Base-by-base conservation (phyloP, 2,113 vertebrate genomes). In the Struthidea cinerea region DNA sequence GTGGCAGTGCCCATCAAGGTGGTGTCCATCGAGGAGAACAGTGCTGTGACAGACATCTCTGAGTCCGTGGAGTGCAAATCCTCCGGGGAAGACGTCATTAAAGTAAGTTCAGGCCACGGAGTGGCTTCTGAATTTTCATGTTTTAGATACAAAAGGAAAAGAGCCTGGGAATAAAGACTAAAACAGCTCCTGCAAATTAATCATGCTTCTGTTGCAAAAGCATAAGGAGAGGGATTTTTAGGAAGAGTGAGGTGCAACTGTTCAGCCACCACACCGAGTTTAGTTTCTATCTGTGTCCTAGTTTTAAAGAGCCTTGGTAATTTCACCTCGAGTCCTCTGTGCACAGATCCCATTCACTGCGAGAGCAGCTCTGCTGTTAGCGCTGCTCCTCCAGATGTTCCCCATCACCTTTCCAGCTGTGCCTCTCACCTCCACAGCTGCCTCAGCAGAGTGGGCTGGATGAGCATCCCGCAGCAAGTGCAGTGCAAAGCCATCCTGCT, bases 1-100 rank as follows among this genome's bases (percentile, higher is more conserved):
- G 99, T 99, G 55, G 98, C 99, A 2, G 97, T 99, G 83, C 99
- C 99, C 4, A 87, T 99, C 49, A 99, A 97, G 94, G 99, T 99
- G 96, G 98, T 99, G 86, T 98, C 99, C 9, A 97, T 99, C 57
- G 98, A 98, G 83, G 98, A 98, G 73, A 98, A 98, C 81, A 80
- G 98, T 4, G 97, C 97, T 0, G 98, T 99, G 41, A 98, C 97
- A 0, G 99, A 99, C 69, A 98, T 99, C 94, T 99, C 99, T 0
- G 99, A 99, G n/a, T 74, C 96, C 0, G 99, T 99, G 86, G 98
- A 98, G 87, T 99, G 99, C 97, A 98, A 92, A 84, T 99, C 99
- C 20, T 96, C 98, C 0, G 99, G 99, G 6, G 98, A 99, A 68
- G 98, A 99, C 7, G 98, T 99, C 86, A 95, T 99, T 69, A 99